Conservation (phyloP, 2,113 vertebrate species). For the Chaetura pelagica region DNA sequence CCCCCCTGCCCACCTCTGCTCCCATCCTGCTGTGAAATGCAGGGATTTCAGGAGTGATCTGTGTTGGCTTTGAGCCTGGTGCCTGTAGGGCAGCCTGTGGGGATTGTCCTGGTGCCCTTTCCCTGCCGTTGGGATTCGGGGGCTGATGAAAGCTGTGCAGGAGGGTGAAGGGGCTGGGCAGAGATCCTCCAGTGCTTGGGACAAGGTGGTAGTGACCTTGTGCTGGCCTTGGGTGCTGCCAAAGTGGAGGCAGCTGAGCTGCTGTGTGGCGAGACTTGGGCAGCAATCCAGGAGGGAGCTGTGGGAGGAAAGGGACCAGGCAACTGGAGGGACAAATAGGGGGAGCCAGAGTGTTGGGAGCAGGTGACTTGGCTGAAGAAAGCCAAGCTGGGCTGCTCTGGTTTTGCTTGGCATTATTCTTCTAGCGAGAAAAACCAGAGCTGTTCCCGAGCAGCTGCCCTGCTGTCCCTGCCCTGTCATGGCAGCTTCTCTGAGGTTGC, state of each 20-base stretch:
- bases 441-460: too few relatives aligned
- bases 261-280: too few relatives aligned
- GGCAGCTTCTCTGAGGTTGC: too few relatives aligned
- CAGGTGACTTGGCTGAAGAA: background rate
- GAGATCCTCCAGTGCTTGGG: background rate
- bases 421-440: background rate
- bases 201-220: too few relatives aligned
- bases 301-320: accelerated
- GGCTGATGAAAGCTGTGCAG: too few relatives aligned
- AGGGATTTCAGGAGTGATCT: background rate
- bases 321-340: background rate
- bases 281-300: background rate
- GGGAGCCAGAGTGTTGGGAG: background rate
- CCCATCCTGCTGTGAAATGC: accelerated
- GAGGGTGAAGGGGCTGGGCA: too few relatives aligned
- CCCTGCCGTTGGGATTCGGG: too few relatives aligned
- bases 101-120: accelerated
- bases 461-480: too few relatives aligned
- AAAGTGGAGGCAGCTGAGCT: background rate
- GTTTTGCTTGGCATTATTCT: background rate
- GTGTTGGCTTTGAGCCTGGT: accelerated
- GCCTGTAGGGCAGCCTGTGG: background rate
- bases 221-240: accelerated
- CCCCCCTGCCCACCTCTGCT: background rate
- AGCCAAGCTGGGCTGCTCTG: background rate